These are phyloP conservation scores for Scrobipalpa costella DNA, from an alignment of 2,888 invertebrate genomes.

Conservation along the genomic window DNA sequence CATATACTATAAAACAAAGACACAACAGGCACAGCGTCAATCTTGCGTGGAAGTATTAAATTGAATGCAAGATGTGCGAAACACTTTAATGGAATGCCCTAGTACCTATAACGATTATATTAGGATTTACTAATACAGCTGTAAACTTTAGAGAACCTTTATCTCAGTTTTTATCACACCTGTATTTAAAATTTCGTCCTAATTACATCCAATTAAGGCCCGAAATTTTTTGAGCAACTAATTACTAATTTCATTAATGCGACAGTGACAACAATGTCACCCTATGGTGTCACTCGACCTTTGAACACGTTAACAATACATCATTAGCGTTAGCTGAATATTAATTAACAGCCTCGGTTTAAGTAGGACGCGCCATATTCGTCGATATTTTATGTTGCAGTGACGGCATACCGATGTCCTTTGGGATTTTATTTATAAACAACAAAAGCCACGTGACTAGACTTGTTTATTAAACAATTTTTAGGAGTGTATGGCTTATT, in stretches of 20 bases:
- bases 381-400: conserved; percentile 19
- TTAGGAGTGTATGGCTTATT: background rate
- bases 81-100: too few relatives aligned
- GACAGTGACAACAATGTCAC: conserved; percentile 9
- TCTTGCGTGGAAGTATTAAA: too few relatives aligned
- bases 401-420: conserved; percentile 10
- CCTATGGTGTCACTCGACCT: conserved; percentile 20
- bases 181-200: background rate
- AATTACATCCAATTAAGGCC: background rate
- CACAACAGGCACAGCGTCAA: too few relatives aligned
- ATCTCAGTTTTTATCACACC: background rate
- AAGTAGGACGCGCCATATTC: conserved; percentile 20
- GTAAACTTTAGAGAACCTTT: too few relatives aligned
- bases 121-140: too few relatives aligned
- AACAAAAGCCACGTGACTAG: background rate
- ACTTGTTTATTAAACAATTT: background rate
- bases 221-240: conserved; percentile 2
- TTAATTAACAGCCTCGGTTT: conserved; percentile 26
- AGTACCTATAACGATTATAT: too few relatives aligned
- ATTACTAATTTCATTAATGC: conserved; percentile 10
- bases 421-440: conserved; percentile 1
- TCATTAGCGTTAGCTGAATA: conserved; percentile 25
- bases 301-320: conserved; percentile 27
- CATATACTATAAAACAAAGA: too few relatives aligned
- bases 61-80: too few relatives aligned